Base-by-base conservation (phyloP, 2,797 vertebrate species). In the Sebastes steindachneri region DNA sequence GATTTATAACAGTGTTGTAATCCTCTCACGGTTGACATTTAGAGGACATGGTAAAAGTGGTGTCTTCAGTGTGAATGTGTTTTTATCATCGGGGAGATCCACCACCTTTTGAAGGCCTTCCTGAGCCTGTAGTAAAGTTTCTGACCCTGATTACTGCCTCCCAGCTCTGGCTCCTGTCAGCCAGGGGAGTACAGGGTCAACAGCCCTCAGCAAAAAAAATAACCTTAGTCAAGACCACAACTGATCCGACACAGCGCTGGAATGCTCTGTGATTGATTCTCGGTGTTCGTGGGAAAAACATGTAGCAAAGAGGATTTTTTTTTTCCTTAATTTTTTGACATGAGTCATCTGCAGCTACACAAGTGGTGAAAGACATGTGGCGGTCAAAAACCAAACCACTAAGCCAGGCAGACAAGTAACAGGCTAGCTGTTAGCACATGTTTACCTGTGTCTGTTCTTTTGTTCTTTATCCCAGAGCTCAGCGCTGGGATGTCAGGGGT, bases 101-200 rank as follows among this genome's bases (percentile, higher is more conserved):
- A 89, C 87, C 86, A 93, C 86, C 83, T 84, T 94, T 93, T 93
- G 92, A 93, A 93, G 89, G 86, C 88, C 90, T 93, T 93, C 92
- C 90, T 92, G 80, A 91, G 85, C 78, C 71, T 88, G 84, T 74
- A 88, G 89, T 94, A 90, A 95, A 94, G 92, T 90, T 88, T 92
- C 85, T 95, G 93, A 94, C 92, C 92, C 91, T 84, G 88, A 90
- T 94, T 94, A 93, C 88, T 84, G 78, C 72, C 89, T 92, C 85
- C 88, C 85, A 89, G 93, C 84, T 92, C 89, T 94, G 94, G 87
- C 88, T 93, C 90, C 91, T 90, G 86, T 95, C 93, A 92, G 79
- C 71, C 75, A 74, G 84, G 80, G 74, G 79, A 92, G 83, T 60
- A n/a, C 48, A 71, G 79, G 91, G 89, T 94, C 94, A 94, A 86